Conservation (phyloP, 2,888 invertebrate species). For the Drosophila peninsularis region DNA sequence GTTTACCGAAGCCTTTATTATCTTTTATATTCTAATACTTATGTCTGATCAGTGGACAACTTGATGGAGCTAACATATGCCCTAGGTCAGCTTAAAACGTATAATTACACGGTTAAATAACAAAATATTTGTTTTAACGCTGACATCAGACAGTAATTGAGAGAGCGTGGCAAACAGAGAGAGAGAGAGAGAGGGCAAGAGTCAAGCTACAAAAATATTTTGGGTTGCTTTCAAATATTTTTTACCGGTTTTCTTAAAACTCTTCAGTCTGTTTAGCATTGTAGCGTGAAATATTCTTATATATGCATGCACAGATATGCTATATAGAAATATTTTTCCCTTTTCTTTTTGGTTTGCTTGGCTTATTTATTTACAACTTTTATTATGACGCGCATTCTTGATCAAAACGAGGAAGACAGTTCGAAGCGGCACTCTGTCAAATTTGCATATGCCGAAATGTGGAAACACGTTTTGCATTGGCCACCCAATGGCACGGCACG, state of each 20-base stretch:
- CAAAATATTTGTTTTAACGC: conserved; percentile 74
- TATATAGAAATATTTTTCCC: not conserved
- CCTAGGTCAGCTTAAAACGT: conserved; percentile 23
- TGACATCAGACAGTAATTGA: conserved; percentile 69
- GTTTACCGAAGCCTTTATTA: not conserved
- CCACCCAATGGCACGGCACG: conserved; percentile 39
- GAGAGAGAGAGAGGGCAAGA: conserved; percentile 9
- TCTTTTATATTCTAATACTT: not conserved
- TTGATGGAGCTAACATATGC: conserved; percentile 7
- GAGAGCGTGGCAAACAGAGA: not conserved
- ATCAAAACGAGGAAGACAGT: conserved; percentile 33
- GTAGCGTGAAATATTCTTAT: conserved; percentile 59
- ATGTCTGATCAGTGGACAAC: not conserved
- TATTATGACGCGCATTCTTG: conserved; percentile 63
- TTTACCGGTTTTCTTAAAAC: conserved; percentile 65
- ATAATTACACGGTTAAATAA: conserved; percentile 78
- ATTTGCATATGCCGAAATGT: conserved; percentile 16
- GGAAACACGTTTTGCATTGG: conserved; percentile 44
- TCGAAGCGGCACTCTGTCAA: conserved; percentile 31
- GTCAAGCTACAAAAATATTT: conserved; percentile 17
- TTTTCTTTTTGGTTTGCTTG: conserved; percentile 38
- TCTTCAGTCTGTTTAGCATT: conserved; percentile 68
- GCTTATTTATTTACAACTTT: conserved; percentile 65
- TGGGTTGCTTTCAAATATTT: conserved; percentile 34
- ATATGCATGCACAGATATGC: conserved; percentile 1